Evolutionary conservation across 2,797 vertebrate genomes (phyloP), one percentile per base, ranked within the genome.

Genomic region (Heteromormyrus szaboi): DNA sequence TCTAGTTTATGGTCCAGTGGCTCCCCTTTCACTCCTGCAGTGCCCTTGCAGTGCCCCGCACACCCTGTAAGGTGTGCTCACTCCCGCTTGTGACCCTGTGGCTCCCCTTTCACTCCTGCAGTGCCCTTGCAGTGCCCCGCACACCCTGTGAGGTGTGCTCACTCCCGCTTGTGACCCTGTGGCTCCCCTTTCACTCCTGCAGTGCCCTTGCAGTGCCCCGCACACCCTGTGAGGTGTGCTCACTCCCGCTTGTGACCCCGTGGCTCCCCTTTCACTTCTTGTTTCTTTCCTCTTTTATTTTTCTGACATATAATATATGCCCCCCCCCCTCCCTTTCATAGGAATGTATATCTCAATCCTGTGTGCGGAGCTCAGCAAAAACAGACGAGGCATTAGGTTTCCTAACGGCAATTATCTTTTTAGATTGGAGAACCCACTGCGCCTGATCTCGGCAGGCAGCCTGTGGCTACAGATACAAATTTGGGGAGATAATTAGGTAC

Each of bases 401-500:
- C 94, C 94, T 96, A 97, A 95, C 96, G 96, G 96, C 95, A 96
- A 96, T 96, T 94, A 95, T 95, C 95, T 96, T 96, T 96, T 96
- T 96, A 97, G 96, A 97, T 97, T 97, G 95, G 96, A 94, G 93
- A 96, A 93, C 94, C 93, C 94, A 95, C 95, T 94, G 92, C 93
- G 95, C 92, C 95, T 96, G 96, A 97, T 97, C 96, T 96, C 95
- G 92, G 9, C 94, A 94, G 96, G 93, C 91, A 91, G 93, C 92
- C 94, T 92, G 88, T 93, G 92, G 95, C 93, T 95, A 94, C 92
- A 95, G 95, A 96, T 96, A 95, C 93, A 95, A 96, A 97, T 97
- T 96, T 97, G 91, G 96, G 96, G 96, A 96, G 94, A 95, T 97
- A 97, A 98, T 98, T 97, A 97, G 95, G 94, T 93, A 89, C 68